These are phyloP conservation scores for Theocolax elegans DNA, from an alignment of 1,140 invertebrate species.

Conservation along the genomic window DNA sequence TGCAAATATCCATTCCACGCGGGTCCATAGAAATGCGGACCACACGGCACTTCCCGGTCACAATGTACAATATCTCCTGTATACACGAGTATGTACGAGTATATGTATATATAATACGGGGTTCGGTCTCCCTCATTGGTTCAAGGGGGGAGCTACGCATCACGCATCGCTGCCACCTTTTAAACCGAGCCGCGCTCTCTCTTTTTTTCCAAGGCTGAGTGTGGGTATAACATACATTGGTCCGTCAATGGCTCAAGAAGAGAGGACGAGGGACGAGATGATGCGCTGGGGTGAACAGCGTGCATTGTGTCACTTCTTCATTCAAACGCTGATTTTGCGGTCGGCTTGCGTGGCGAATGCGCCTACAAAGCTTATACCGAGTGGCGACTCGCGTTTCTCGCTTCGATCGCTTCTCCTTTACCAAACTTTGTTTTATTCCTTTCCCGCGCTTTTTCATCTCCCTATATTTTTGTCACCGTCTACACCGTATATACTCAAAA, in stretches of 20 bases:
- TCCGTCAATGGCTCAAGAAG: constrained; percentile 4
- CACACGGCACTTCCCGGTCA: not conserved
- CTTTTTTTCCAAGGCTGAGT: constrained; percentile 27
- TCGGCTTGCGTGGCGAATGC: constrained; percentile 61
- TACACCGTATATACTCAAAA: no score
- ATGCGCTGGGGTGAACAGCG: constrained; percentile 19
- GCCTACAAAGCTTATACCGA: constrained; percentile 26
- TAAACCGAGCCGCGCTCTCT: constrained; percentile 56
- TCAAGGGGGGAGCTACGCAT: constrained; percentile 12
- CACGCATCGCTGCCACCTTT: constrained; percentile 60
- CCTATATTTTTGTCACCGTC: no score
- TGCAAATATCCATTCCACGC: constrained; percentile 52
- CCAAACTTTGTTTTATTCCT: not conserved
- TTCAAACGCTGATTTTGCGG: constrained; percentile 63
- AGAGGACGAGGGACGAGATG: constrained; percentile 41
- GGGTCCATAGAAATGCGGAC: constrained; percentile 17
- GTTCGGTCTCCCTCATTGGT: not conserved
- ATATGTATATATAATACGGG: not conserved
- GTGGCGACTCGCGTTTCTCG: not conserved
- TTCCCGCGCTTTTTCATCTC: not conserved
- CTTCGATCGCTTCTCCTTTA: not conserved
- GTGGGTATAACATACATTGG: constrained; percentile 2
- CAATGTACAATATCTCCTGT: not conserved
- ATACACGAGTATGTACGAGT: no score
- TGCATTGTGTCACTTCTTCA: constrained; percentile 63